A percentile compares a stretch with the other conserved stretches of the same genome.
phyloP scores from a whole-genome alignment of 2,113 vertebrate species.

The Macquaria australasica region DNA sequence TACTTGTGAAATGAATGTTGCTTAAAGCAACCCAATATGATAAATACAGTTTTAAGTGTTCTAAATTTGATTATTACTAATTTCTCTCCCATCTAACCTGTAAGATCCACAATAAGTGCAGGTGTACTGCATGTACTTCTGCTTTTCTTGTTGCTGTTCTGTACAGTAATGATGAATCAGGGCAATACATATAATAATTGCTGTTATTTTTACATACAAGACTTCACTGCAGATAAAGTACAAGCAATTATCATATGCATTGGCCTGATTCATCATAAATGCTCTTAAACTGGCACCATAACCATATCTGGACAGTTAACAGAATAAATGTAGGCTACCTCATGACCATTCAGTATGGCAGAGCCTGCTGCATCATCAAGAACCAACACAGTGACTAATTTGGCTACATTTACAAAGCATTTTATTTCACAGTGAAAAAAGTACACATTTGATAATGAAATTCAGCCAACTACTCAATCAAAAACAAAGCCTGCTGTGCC shows the following conservation, averaged over 20 bases:
- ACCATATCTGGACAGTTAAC: slow-evolving; percentile 2
- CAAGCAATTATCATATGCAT: slow-evolving; percentile 2
- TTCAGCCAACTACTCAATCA: neutral
- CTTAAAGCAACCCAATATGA: too few species aligned
- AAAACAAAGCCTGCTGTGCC: neutral
- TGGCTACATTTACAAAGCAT: too few species aligned
- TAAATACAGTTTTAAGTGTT: too few species aligned
- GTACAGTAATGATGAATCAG: too few species aligned
- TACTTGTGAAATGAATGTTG: too few species aligned
- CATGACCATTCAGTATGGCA: neutral
- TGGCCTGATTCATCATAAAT: neutral
- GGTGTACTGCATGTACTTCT: too few species aligned
- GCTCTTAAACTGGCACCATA: neutral
- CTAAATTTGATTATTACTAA: too few species aligned
- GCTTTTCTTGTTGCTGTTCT: too few species aligned
- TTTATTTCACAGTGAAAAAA: neutral
- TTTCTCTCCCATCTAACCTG: too few species aligned
- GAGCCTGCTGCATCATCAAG: neutral
- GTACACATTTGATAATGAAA: neutral
- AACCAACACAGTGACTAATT: neutral
- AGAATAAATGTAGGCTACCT: neutral
- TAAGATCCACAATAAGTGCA: too few species aligned
- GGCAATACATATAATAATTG: too few species aligned
- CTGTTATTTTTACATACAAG: too few species aligned
- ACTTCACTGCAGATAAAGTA: neutral